Evolutionary conservation across 2,888 invertebrate species (phyloP).

Genomic region (Endotricha flammealis): DNA sequence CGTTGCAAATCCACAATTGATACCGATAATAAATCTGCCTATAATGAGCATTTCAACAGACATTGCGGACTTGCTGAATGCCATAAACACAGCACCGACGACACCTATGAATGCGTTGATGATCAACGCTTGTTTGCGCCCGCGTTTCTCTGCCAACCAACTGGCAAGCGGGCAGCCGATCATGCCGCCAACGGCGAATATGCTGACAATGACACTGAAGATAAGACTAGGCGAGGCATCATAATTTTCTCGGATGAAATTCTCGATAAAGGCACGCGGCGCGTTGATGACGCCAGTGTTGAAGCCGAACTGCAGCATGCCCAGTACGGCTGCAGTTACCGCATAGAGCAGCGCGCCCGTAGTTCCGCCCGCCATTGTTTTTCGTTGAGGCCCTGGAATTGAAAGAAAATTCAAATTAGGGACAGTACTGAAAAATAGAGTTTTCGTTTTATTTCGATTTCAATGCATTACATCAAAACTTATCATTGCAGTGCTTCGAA

Average conservation of each 20-base stretch:
- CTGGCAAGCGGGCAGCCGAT: slow-evolving; percentile 87
- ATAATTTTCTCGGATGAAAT: slow-evolving; percentile 79
- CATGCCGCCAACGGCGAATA: slow-evolving; percentile 89
- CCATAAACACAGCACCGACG: slow-evolving; percentile 82
- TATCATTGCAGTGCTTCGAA: too few species aligned
- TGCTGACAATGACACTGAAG: slow-evolving; percentile 83
- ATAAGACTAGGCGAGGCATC: slow-evolving; percentile 67
- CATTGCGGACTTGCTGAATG: slow-evolving; percentile 78
- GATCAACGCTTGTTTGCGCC: slow-evolving; percentile 82
- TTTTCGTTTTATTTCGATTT: too few species aligned
- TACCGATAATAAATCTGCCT: slow-evolving; percentile 84
- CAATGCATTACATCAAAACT: too few species aligned
- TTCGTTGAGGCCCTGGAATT: slow-evolving; percentile 42
- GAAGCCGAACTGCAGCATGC: slow-evolving; percentile 85
- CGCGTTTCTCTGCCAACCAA: slow-evolving; percentile 83
- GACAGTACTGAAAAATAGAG: too few species aligned
- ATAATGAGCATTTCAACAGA: slow-evolving; percentile 85
- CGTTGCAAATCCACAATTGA: slow-evolving; percentile 83
- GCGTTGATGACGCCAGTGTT: slow-evolving; percentile 85
- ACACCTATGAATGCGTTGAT: slow-evolving; percentile 82
- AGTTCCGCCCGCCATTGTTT: slow-evolving; percentile 61
- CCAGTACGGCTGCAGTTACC: slow-evolving; percentile 81
- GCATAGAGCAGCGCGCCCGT: slow-evolving; percentile 81
- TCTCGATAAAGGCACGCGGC: slow-evolving; percentile 80
- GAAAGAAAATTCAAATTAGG: slow-evolving; percentile 20